These are phyloP conservation scores for Nematopogon swammerdamellus DNA, from an alignment of 2,888 invertebrate genomes.

Conservation along the genomic window DNA sequence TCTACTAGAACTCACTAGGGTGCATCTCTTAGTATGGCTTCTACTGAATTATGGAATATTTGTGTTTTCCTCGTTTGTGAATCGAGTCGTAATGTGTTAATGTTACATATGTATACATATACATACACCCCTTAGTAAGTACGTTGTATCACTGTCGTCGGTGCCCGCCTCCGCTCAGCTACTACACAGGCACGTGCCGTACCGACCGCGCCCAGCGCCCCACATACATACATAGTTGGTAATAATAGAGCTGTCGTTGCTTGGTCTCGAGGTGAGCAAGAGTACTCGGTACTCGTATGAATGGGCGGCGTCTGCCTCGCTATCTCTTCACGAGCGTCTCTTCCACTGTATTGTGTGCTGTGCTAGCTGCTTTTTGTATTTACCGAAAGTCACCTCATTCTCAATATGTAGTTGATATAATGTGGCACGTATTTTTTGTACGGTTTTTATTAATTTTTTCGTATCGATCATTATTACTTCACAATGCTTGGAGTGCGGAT, in stretches of 20 bases:
- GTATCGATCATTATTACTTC: background rate
- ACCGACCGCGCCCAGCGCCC: conserved; percentile 24
- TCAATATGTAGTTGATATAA: conserved; percentile 24
- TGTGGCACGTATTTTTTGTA: background rate
- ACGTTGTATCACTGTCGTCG: background rate
- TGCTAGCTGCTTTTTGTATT: conserved; percentile 58
- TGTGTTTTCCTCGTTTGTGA: conserved; percentile 37
- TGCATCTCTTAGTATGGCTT: conserved; percentile 53
- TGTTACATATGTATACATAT: background rate
- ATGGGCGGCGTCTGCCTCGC: conserved; percentile 15
- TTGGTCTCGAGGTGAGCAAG: conserved; percentile 52
- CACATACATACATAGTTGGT: conserved; percentile 26
- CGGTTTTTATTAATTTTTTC: background rate
- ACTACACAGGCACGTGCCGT: too few relatives aligned
- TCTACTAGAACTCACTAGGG: conserved; percentile 41
- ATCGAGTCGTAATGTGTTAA: conserved; percentile 19
- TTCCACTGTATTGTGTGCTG: conserved; percentile 56
- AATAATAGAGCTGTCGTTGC: conserved; percentile 58
- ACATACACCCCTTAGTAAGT: background rate
- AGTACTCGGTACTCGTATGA: too few relatives aligned
- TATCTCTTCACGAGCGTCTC: conserved; percentile 51
- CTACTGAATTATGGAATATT: conserved; percentile 21
- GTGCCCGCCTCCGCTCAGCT: conserved; percentile 15
- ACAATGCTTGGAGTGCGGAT: background rate
- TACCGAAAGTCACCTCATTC: conserved; percentile 43